These are phyloP conservation scores for Brachyptera putata DNA, from an alignment of 2,888 invertebrate species.

Conservation along the genomic window DNA sequence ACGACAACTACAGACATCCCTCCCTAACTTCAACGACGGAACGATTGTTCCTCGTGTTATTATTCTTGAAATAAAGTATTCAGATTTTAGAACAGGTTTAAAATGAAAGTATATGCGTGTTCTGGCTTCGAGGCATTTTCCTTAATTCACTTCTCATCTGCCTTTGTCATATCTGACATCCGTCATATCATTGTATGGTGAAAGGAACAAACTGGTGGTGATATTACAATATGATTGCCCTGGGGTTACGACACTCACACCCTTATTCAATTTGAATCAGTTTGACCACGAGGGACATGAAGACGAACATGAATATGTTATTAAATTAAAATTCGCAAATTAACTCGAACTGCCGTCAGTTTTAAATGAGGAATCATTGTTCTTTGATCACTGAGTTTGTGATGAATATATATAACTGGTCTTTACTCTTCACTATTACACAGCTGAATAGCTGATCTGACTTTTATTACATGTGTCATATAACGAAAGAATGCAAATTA, in stretches of 20 bases:
- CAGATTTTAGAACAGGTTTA: conserved; percentile 11
- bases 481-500: no score
- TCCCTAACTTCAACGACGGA: neutral
- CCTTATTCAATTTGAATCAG: conserved; percentile 12
- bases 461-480: no score
- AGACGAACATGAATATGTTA: conserved; percentile 11
- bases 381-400: no score
- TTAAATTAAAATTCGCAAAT: conserved; percentile 12
- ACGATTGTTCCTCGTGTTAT: neutral
- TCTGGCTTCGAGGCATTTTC: conserved; percentile 28
- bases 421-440: no score
- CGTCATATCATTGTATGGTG: conserved; percentile 14
- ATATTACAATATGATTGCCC: neutral
- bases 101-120: conserved; percentile 20
- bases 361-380: neutral
- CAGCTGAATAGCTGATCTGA: no score
- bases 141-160: conserved; percentile 31
- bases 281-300: conserved; percentile 7
- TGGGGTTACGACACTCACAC: neutral
- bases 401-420: no score
- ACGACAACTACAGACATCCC: conserved; percentile 15
- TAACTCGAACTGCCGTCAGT: conserved; percentile 2
- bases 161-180: conserved; percentile 27
- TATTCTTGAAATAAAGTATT: conserved; percentile 10
- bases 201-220: conserved; percentile 1